These are phyloP conservation scores for Bradypodion pumilum DNA, from an alignment of 2,797 vertebrate species.

Conservation along the genomic window DNA sequence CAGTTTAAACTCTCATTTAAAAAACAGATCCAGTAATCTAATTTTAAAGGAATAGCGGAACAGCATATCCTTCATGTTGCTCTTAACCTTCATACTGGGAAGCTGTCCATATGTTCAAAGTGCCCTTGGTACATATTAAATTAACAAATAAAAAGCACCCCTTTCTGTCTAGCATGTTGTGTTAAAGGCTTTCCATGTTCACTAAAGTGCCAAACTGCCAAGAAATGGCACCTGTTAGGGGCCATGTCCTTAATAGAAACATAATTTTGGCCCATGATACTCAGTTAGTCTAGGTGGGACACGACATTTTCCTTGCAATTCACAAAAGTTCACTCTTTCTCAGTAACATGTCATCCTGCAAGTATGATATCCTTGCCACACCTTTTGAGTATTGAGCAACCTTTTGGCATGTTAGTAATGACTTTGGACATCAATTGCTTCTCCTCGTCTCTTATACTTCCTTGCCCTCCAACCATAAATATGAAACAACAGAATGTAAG, in stretches of 20 bases:
- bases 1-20: slow-evolving; percentile 48
- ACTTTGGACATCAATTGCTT: too few species aligned
- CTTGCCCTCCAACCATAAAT: too few species aligned
- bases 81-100: slow-evolving; percentile 26
- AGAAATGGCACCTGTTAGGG: background rate
- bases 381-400: too few species aligned
- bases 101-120: slow-evolving; percentile 10
- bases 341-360: too few species aligned
- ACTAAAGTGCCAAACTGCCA: background rate
- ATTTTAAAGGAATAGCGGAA: slow-evolving; percentile 38
- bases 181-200: background rate
- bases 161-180: background rate
- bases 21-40: slow-evolving; percentile 49
- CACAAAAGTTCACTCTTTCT: too few species aligned
- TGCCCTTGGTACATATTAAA: slow-evolving; percentile 14
- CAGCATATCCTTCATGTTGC: slow-evolving; percentile 22
- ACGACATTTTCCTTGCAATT: too few species aligned
- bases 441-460: too few species aligned
- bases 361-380: too few species aligned
- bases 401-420: too few species aligned
- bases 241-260: background rate
- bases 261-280: too few species aligned
- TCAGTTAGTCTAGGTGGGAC: too few species aligned
- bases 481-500: too few species aligned
- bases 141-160: background rate